Base-by-base conservation (phyloP, 2,888 invertebrate genomes). In the Ichneumoninae sp. region DNA sequence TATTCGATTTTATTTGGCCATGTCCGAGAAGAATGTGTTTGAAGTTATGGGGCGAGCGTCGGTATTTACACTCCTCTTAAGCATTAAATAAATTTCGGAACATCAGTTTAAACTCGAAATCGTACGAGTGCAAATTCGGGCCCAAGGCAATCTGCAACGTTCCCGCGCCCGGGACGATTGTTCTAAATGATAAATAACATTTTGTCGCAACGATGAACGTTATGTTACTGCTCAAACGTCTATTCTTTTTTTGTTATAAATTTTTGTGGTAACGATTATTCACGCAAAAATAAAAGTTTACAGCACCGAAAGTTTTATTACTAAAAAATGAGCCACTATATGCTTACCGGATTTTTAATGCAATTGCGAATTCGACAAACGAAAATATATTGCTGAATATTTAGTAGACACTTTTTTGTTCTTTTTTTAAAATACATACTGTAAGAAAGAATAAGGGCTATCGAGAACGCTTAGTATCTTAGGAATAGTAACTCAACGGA, bases 291-390 rank as follows among this genome's bases (percentile, higher is more conserved):
- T 16, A 62, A 62, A 62, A 62, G 62, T 62, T 33, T 62, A 33
- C 62, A 62, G 62, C 62, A 62, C 62, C 62, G 62, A 33, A 62
- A 62, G 33, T 62, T 62, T 62, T 62, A 30, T 62, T 62, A 62
- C n/a, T 62, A 33, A 62, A 57, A 57, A 30, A 60, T 30, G 16
- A 30, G 26, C 5, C 22, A 22, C 16, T 33, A 30, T 62, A 30
- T 62, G 52, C 62, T 62, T 16, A n/a, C n/a, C n/a, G 33, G 2
- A 22, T 62, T 33, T n/a, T 33, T 30, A 30, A 33, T 13, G 7
- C 33, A 16, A 62, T 33, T n/a, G 30, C 33, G 30, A 44, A 44
- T 40, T 33, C 4, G n/a, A 72, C 22, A 44, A 36, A 52, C 6
- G n/a, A 54, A 69, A 60, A 60, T 66, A 69, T 74, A 16, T 57